Percentiles rank a stretch among this genome's conserved stretches.
Conservation (phyloP, 2,888 invertebrate species). For the Agonopterix heracliana region DNA sequence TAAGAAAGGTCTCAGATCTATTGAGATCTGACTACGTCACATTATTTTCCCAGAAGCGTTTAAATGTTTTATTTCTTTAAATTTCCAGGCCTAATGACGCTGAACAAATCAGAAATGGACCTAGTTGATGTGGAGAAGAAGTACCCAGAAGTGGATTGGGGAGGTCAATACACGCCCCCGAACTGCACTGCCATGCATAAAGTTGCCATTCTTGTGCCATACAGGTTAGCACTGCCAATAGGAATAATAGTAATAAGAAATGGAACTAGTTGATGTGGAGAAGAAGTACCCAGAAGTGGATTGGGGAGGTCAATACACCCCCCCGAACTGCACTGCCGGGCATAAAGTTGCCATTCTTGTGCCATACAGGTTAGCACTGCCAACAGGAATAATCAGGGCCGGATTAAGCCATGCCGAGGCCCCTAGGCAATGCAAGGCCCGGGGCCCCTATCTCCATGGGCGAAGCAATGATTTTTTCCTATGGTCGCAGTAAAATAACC, state of each 20-base stretch:
- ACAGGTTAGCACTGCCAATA: conserved; percentile 59
- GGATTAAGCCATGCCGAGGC: too few relatives aligned
- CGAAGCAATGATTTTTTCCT: too few relatives aligned
- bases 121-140: conserved; percentile 80
- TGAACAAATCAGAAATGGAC: conserved; percentile 80
- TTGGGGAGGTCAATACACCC: conserved; percentile 90
- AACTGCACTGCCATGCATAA: conserved; percentile 85
- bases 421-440: too few relatives aligned
- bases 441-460: too few relatives aligned
- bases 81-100: conserved; percentile 78
- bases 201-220: conserved; percentile 96
- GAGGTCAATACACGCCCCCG: conserved; percentile 89
- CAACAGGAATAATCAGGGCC: too few relatives aligned
- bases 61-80: conserved; percentile 6
- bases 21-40: too few relatives aligned
- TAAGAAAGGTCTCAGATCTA: too few relatives aligned
- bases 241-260: too few relatives aligned
- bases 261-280: conserved; percentile 82
- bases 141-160: conserved; percentile 82
- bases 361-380: conserved; percentile 83
- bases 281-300: conserved; percentile 80
- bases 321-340: conserved; percentile 83
- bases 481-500: too few relatives aligned
- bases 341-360: conserved; percentile 94
- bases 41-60: background rate